Conservation (phyloP, 2,797 vertebrate species). For the Ispidina lecontei region DNA sequence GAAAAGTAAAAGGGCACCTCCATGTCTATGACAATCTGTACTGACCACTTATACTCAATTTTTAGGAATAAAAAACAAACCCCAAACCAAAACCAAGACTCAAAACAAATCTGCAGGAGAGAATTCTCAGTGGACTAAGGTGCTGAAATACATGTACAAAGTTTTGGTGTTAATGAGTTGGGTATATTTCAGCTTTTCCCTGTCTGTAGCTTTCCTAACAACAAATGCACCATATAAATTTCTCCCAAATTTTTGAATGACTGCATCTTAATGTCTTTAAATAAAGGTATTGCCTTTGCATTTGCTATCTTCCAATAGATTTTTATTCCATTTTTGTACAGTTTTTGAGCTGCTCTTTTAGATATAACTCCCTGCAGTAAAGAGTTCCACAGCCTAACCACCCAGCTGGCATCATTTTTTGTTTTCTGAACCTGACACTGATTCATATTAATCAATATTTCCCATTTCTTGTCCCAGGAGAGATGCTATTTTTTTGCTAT, state of each 20-base stretch:
- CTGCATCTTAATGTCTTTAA: background rate
- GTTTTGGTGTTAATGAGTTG: background rate
- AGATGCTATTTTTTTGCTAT: background rate
- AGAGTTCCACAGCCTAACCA: background rate
- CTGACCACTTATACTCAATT: background rate
- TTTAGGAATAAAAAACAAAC: background rate
- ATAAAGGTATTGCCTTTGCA: background rate
- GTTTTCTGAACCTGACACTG: background rate
- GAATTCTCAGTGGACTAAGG: background rate
- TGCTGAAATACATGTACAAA: background rate
- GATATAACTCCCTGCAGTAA: background rate
- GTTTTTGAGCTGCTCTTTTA: background rate
- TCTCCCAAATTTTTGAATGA: background rate
- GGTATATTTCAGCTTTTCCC: background rate
- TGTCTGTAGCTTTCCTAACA: background rate
- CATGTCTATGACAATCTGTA: background rate
- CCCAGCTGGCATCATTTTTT: background rate
- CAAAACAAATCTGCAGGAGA: background rate
- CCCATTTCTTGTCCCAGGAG: background rate
- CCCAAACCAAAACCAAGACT: background rate
- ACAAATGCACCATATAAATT: background rate
- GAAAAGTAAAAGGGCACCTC: background rate
- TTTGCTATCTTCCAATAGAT: background rate
- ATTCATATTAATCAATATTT: background rate
- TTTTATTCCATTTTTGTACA: background rate